Evolutionary conservation across 1,140 invertebrate species (phyloP).

Genomic region (Ceratosolen fusciceps): DNA sequence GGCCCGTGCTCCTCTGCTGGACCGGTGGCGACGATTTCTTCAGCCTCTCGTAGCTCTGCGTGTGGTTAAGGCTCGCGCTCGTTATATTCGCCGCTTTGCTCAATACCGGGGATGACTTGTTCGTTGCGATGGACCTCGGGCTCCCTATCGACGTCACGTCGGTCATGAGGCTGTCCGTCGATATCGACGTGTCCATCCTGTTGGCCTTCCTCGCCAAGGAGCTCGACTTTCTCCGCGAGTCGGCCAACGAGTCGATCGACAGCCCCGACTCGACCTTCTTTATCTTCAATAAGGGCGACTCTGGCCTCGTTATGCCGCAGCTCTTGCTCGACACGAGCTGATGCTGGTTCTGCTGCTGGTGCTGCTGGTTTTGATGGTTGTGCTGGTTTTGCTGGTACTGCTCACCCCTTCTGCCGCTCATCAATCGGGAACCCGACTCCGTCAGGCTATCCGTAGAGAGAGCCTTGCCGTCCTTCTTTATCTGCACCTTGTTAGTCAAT

Average conservation of each 20-base stretch:
- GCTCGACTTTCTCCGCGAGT: conserved; percentile 66
- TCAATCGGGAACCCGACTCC: conserved; percentile 13
- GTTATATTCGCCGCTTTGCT: conserved; percentile 51
- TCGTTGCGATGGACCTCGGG: conserved; percentile 60
- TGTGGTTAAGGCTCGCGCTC: conserved; percentile 44
- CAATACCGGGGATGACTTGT: conserved; percentile 65
- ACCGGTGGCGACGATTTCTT: conserved; percentile 63
- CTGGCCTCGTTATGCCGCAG: conserved; percentile 68
- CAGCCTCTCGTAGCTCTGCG: conserved; percentile 55
- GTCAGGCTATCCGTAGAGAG: conserved; percentile 72
- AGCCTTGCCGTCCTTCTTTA: conserved; percentile 66
- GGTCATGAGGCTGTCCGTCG: conserved; percentile 66
- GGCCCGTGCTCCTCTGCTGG: conserved; percentile 59
- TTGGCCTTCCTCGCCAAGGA: conserved; percentile 63
- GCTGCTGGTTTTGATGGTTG: too few relatives aligned
- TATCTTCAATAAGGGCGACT: conserved; percentile 65
- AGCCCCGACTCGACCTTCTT: conserved; percentile 68
- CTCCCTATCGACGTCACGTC: conserved; percentile 58
- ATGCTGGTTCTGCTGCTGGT: too few relatives aligned
- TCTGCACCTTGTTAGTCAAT: conserved; percentile 61
- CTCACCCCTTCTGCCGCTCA: conserved; percentile 37
- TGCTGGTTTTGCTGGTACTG: too few relatives aligned
- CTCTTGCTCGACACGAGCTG: conserved; percentile 66
- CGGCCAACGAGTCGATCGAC: conserved; percentile 72
- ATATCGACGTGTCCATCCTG: conserved; percentile 67